These are phyloP conservation scores for Ctena decussata DNA, from an alignment of 2,888 invertebrate genomes.

Conservation along the genomic window DNA sequence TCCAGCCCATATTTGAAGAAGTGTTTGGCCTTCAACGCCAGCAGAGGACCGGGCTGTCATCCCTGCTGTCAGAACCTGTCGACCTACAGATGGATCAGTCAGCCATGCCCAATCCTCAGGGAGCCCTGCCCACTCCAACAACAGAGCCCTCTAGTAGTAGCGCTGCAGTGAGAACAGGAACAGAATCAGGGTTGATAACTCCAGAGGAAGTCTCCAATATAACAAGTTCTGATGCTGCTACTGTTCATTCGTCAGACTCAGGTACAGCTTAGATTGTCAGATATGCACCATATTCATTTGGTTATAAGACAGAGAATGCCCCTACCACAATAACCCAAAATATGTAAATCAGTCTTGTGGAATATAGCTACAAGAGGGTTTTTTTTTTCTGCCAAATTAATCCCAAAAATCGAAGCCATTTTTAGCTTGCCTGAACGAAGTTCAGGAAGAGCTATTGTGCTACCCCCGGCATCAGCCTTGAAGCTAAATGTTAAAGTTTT, in stretches of 20 bases:
- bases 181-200: conserved; percentile 67
- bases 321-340: too few species aligned
- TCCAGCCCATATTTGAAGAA: conserved; percentile 7
- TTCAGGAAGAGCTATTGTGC: too few species aligned
- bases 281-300: too few species aligned
- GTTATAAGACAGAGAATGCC: too few species aligned
- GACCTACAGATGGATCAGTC: neutral
- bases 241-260: conserved; percentile 77
- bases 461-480: too few species aligned
- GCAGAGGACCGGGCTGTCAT: neutral
- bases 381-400: too few species aligned
- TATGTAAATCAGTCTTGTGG: too few species aligned
- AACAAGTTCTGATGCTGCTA: conserved; percentile 79
- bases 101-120: neutral
- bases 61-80: neutral
- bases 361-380: too few species aligned
- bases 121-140: conserved; percentile 35
- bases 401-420: too few species aligned
- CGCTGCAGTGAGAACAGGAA: conserved; percentile 9
- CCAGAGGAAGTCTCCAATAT: conserved; percentile 79
- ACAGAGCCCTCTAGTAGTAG: conserved; percentile 13
- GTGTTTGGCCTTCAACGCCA: neutral
- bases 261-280: too few species aligned
- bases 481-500: too few species aligned
- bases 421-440: too few species aligned